These are phyloP conservation scores for Triops longicaudatus DNA, from an alignment of 1,140 invertebrate genomes.

Conservation along the genomic window DNA sequence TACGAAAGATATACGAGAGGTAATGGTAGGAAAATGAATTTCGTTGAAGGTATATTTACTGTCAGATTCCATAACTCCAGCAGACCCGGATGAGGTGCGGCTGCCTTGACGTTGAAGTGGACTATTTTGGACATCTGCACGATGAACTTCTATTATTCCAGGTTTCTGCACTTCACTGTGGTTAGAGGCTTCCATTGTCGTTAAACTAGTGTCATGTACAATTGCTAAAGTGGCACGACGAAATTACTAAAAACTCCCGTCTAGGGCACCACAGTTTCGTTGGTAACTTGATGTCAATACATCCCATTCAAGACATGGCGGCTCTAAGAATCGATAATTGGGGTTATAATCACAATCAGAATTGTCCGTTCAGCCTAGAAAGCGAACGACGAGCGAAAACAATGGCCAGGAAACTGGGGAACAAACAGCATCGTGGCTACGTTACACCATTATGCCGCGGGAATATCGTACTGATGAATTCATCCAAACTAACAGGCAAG, in stretches of 20 bases:
- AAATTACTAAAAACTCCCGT: neutral
- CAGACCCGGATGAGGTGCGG: constrained; percentile 4
- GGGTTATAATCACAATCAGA: neutral
- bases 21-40: neutral
- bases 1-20: too few species aligned
- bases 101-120: neutral
- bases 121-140: neutral
- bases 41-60: neutral
- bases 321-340: neutral
- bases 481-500: too few species aligned
- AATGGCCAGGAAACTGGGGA: too few species aligned
- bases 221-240: neutral
- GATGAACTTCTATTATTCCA: neutral
- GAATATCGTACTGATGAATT: too few species aligned
- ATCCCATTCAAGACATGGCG: constrained; percentile 4
- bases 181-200: neutral
- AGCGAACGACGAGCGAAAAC: too few species aligned
- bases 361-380: neutral
- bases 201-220: neutral
- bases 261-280: neutral
- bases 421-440: too few species aligned
- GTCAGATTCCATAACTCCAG: constrained; percentile 2
- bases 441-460: too few species aligned
- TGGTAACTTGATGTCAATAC: constrained; percentile 4
- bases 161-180: neutral